Conservation (phyloP, 2,888 invertebrate species). For the Zygogramma bicolorata region DNA sequence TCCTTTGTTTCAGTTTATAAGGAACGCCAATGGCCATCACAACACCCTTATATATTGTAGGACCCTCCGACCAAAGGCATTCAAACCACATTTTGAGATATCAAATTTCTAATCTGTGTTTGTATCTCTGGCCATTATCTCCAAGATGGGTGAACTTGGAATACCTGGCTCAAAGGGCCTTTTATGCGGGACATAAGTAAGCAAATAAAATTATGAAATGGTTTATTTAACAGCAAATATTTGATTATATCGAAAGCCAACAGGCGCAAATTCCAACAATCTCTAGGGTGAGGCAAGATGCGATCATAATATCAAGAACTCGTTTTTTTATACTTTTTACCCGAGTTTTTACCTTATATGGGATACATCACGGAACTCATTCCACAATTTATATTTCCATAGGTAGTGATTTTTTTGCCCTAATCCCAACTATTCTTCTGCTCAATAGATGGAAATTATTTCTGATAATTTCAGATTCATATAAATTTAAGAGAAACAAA, state of each 20-base stretch:
- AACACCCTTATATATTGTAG: constrained; percentile 4
- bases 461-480: no score
- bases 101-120: constrained; percentile 50
- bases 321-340: no score
- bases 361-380: no score
- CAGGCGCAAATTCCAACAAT: not conserved
- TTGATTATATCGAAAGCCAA: constrained; percentile 19
- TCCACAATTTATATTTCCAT: no score
- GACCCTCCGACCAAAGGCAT: constrained; percentile 14
- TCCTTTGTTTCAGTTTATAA: no score
- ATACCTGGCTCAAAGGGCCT: constrained; percentile 26
- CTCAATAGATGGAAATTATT: no score
- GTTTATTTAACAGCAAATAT: constrained; percentile 33
- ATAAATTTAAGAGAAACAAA: no score
- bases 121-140: constrained; percentile 40
- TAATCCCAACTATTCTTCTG: no score
- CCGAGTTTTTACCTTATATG: no score
- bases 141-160: constrained; percentile 10
- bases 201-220: constrained; percentile 32
- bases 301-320: no score
- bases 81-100: constrained; percentile 34
- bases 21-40: constrained; percentile 4
- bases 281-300: not conserved
- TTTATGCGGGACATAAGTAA: constrained; percentile 27
- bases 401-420: no score